Conservation (phyloP, 2,113 vertebrate genomes). For the Hypomesus transpacificus region DNA sequence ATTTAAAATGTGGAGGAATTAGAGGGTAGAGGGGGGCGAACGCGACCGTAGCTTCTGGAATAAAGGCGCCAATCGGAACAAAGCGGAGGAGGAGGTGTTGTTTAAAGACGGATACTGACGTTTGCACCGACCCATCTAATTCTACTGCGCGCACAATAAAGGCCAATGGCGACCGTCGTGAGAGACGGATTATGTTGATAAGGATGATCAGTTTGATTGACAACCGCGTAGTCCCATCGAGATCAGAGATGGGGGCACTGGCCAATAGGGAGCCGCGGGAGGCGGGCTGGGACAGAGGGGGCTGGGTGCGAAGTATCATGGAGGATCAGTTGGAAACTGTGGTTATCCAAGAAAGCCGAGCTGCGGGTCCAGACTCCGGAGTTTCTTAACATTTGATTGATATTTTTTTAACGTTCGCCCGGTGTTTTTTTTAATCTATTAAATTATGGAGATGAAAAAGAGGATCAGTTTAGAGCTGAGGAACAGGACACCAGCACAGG, state of each 20-base stretch:
- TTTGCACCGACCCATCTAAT: conserved; percentile 51
- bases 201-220: conserved; percentile 40
- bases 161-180: conserved; percentile 53
- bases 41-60: background rate
- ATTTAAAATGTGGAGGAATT: background rate
- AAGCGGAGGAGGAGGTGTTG: conserved; percentile 53
- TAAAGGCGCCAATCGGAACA: conserved; percentile 50
- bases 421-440: conserved; percentile 4
- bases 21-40: background rate
- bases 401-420: conserved; percentile 27
- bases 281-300: conserved; percentile 71
- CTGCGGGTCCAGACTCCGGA: conserved; percentile 45
- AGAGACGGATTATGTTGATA: conserved; percentile 35
- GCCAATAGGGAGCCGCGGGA: conserved; percentile 60
- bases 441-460: conserved; percentile 85
- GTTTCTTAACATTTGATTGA: conserved; percentile 31
- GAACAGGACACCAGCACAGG: conserved; percentile 82
- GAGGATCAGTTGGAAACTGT: conserved; percentile 84
- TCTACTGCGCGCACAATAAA: conserved; percentile 52
- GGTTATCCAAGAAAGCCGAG: conserved; percentile 75
- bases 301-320: conserved; percentile 85
- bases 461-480: conserved; percentile 80
- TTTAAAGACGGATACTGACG: conserved; percentile 62
- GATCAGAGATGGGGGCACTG: background rate
- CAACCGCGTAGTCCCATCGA: conserved; percentile 32